A percentile compares a stretch with the other conserved stretches of the same genome.
These are phyloP conservation scores for Eupithecia pulchellata DNA, from an alignment of 2,888 invertebrate genomes.

Conservation along the genomic window DNA sequence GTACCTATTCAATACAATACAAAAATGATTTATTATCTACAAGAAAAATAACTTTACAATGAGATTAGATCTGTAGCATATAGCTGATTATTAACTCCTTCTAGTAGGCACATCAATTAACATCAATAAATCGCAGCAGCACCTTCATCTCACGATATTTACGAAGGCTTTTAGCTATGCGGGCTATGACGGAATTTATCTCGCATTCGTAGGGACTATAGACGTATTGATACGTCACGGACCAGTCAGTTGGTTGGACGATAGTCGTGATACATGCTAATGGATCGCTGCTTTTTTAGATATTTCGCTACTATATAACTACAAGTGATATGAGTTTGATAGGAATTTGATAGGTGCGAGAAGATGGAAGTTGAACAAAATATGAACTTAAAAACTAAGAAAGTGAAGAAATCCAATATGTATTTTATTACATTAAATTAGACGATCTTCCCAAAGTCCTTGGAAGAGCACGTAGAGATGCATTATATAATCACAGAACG, in stretches of 20 bases:
- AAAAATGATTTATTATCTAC: no score
- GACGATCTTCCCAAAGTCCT: neutral
- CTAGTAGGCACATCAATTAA: neutral
- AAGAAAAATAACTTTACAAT: no score
- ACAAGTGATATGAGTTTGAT: neutral
- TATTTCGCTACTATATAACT: slow-evolving; percentile 35
- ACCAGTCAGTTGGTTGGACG: slow-evolving; percentile 62
- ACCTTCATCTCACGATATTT: slow-evolving; percentile 47
- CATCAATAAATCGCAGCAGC: slow-evolving; percentile 30
- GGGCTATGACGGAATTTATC: slow-evolving; percentile 58
- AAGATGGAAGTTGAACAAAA: neutral
- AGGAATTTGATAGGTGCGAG: neutral
- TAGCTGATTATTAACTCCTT: no score
- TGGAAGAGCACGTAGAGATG: neutral
- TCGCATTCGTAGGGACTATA: slow-evolving; percentile 56
- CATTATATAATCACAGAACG: no score
- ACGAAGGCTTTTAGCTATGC: slow-evolving; percentile 52
- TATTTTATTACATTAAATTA: no score
- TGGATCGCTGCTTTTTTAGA: slow-evolving; percentile 55
- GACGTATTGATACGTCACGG: slow-evolving; percentile 63
- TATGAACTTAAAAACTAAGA: neutral
- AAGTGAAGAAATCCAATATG: neutral
- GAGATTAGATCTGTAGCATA: no score
- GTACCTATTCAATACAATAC: no score
- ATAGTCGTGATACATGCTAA: slow-evolving; percentile 76